Conservation (phyloP, 2,113 vertebrate species). For the Rhabdomys dilectus region DNA sequence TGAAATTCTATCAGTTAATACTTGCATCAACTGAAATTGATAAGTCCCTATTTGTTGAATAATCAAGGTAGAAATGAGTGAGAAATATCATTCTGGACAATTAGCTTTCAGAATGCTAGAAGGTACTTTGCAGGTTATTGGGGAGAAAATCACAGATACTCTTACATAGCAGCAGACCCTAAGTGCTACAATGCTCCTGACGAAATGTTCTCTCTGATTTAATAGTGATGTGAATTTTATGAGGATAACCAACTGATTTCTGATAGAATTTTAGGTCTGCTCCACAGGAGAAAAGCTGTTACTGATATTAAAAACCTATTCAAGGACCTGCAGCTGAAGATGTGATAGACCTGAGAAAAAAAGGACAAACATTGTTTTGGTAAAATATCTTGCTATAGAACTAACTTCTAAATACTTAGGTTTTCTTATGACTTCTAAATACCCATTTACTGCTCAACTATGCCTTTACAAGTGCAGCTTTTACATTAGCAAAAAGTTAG, state of each 20-base stretch:
- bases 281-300: background rate
- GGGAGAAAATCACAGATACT: background rate
- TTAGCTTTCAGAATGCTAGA: background rate
- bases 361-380: background rate
- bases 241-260: background rate
- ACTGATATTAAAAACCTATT: background rate
- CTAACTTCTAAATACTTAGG: background rate
- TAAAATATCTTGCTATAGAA: background rate
- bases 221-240: background rate
- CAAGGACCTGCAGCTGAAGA: background rate
- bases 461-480: background rate
- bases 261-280: background rate
- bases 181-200: background rate
- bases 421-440: too few species aligned
- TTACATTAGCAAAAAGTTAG: background rate
- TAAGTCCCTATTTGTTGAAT: background rate
- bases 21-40: background rate
- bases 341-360: background rate
- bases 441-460: fast-evolving
- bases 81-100: too few species aligned
- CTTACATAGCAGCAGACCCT: too few species aligned
- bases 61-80: too few species aligned
- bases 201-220: background rate
- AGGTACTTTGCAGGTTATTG: background rate
- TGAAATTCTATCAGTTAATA: background rate